Evolutionary conservation across 2,113 vertebrate species (phyloP).

Genomic region (Sus scrofa): DNA sequence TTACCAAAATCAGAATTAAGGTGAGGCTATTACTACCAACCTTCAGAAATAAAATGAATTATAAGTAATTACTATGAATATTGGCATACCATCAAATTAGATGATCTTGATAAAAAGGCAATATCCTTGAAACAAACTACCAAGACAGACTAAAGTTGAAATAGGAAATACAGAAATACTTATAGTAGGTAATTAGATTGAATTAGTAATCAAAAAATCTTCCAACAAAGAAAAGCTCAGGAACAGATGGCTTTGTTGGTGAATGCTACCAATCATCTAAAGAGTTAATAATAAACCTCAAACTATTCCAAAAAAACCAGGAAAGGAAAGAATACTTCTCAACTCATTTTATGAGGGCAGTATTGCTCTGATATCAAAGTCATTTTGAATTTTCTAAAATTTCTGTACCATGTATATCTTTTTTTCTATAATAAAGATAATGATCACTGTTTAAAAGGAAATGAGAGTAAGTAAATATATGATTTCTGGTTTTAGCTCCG

Average conservation of each 20-base stretch:
- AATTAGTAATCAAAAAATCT: neutral
- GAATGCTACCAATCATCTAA: neutral
- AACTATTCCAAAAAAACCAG: neutral
- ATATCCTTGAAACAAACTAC: neutral
- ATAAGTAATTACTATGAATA: neutral
- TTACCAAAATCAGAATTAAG: neutral
- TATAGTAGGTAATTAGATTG: neutral
- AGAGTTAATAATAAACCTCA: neutral
- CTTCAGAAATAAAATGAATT: neutral
- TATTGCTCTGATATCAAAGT: neutral
- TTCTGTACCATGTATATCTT: no score
- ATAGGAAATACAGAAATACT: neutral
- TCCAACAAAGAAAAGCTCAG: neutral
- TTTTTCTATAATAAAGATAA: no score
- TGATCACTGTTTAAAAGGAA: no score
- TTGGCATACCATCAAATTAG: neutral
- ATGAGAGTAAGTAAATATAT: no score
- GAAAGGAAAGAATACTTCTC: neutral
- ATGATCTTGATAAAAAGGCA: neutral
- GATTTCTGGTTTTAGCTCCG: no score
- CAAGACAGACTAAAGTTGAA: neutral
- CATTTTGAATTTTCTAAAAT: no score
- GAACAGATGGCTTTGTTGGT: neutral
- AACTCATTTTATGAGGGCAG: neutral
- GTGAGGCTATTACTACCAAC: neutral